Evolutionary conservation across 2,888 invertebrate genomes (phyloP).

Genomic region (Drosophila formosana): DNA sequence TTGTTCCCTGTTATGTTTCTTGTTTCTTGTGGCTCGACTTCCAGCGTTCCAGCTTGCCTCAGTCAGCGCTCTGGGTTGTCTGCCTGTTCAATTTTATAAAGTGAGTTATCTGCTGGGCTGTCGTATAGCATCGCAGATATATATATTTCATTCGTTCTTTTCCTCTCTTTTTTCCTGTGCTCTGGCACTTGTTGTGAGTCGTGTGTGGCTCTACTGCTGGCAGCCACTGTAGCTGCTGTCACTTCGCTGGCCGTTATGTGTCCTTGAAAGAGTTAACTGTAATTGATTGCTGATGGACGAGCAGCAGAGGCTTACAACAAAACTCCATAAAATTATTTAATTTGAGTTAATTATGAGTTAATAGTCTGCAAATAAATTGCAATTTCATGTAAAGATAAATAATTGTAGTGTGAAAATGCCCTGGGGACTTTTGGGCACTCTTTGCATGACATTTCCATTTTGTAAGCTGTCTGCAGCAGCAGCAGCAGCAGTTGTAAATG

Average conservation of each 20-base stretch:
- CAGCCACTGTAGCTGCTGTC: constrained; percentile 57
- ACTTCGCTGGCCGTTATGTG: constrained; percentile 64
- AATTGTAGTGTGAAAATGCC: not conserved
- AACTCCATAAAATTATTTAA: not conserved
- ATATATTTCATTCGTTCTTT: constrained; percentile 7
- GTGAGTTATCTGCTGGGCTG: constrained; percentile 75
- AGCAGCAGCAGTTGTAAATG: not conserved
- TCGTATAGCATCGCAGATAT: constrained; percentile 44
- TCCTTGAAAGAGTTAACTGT: constrained; percentile 76
- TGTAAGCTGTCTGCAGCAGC: constrained; percentile 9
- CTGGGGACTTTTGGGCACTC: not conserved
- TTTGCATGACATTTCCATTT: constrained; percentile 11
- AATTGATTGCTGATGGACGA: constrained; percentile 38
- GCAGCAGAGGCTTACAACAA: not conserved
- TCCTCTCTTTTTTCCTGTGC: constrained; percentile 25
- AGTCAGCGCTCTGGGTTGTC: constrained; percentile 10
- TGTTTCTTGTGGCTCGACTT: constrained; percentile 40
- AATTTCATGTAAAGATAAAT: not conserved
- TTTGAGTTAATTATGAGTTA: not conserved
- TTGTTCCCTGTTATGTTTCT: constrained; percentile 74
- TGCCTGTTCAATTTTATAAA: constrained; percentile 66
- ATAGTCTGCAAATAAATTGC: not conserved
- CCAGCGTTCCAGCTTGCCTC: constrained; percentile 15
- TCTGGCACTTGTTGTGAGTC: constrained; percentile 37
- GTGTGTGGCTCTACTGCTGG: constrained; percentile 62